Percentiles rank a stretch among this genome's conserved stretches.
Evolutionary conservation across 2,888 invertebrate species (phyloP).

Genomic region (Acronicta alni): DNA sequence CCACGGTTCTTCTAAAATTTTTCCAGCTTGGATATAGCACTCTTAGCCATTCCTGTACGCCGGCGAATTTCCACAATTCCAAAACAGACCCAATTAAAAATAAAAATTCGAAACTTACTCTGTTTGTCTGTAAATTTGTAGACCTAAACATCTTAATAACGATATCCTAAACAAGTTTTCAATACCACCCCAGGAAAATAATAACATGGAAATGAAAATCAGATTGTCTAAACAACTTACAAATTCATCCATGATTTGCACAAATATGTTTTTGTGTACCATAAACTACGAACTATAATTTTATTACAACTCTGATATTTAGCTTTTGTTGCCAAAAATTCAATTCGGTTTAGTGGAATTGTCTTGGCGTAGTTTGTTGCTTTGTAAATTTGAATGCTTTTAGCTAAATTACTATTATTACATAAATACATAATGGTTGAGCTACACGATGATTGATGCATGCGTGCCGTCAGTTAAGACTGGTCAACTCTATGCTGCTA

Average conservation of each 20-base stretch:
- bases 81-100: too few relatives aligned
- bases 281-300: conserved; percentile 16
- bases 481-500: too few relatives aligned
- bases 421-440: too few relatives aligned
- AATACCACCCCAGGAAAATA: neutral
- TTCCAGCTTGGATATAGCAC: too few relatives aligned
- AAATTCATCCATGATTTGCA: conserved; percentile 8
- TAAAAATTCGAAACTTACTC: too few relatives aligned
- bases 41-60: too few relatives aligned
- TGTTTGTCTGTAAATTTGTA: too few relatives aligned
- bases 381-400: neutral
- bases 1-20: too few relatives aligned
- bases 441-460: too few relatives aligned
- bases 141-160: too few relatives aligned
- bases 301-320: conserved; percentile 13
- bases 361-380: neutral
- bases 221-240: conserved; percentile 4
- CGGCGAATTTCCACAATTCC: too few relatives aligned
- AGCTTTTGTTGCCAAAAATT: conserved; percentile 26
- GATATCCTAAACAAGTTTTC: neutral
- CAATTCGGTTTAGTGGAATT: conserved; percentile 8
- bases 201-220: neutral
- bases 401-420: neutral
- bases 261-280: conserved; percentile 25
- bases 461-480: too few relatives aligned